phyloP scores from a whole-genome alignment of 2,888 invertebrate species.

The Agrochola litura region DNA sequence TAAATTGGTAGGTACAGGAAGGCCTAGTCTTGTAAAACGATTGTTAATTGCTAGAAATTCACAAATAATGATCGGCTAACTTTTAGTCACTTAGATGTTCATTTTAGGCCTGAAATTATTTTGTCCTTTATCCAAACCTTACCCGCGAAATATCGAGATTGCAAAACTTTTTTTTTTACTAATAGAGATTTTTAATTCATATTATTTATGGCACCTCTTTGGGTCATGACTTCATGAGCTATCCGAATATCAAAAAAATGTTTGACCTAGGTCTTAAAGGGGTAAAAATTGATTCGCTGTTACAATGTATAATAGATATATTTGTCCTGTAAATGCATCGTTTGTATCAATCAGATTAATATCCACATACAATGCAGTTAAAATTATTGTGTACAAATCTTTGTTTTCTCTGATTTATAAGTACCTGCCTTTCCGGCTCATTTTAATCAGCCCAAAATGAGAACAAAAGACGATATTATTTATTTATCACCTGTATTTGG shows the following conservation, averaged over 20 bases:
- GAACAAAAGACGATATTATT: slow-evolving; percentile 51
- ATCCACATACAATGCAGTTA: slow-evolving; percentile 5
- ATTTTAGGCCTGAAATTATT: neutral
- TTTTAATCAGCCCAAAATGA: slow-evolving; percentile 29
- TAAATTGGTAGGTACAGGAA: neutral
- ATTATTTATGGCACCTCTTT: no score
- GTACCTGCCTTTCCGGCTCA: slow-evolving; percentile 2
- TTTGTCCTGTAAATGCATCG: neutral
- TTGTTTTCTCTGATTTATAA: slow-evolving; percentile 45
- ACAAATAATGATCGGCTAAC: neutral
- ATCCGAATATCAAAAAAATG: no score
- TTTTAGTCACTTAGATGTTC: neutral
- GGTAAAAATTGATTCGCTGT: no score
- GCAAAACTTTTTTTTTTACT: no score
- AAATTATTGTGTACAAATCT: neutral
- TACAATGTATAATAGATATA: neutral
- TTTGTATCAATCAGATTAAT: neutral
- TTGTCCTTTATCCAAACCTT: no score
- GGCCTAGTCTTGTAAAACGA: neutral
- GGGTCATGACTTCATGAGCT: no score
- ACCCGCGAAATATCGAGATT: no score
- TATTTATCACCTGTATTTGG: slow-evolving; percentile 57
- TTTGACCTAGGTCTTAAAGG: no score
- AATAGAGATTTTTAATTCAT: no score
- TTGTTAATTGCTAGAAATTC: neutral